phyloP scores from a whole-genome alignment of 2,797 vertebrate genomes.

The Mus caroli region DNA sequence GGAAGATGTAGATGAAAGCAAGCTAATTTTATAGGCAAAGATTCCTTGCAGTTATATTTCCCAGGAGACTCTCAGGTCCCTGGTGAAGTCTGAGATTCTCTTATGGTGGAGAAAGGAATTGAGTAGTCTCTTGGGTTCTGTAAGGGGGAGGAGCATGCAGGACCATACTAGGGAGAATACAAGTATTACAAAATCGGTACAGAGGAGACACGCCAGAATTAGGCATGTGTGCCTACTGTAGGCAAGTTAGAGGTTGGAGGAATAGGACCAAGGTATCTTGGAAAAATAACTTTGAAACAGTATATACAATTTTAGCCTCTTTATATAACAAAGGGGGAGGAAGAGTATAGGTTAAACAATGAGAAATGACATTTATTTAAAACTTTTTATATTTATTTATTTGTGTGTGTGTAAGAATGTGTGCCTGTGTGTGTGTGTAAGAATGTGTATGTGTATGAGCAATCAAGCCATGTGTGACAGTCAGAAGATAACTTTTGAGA shows the following conservation, averaged over 20 bases:
- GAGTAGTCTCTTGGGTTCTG: not conserved
- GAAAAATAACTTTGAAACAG: constrained; percentile 61
- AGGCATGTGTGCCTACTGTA: not conserved
- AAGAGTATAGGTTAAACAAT: not conserved
- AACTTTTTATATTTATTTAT: not conserved
- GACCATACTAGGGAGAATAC: not conserved
- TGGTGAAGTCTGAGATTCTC: constrained; percentile 21
- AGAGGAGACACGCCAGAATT: not conserved
- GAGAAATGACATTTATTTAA: constrained; percentile 14
- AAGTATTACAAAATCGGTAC: constrained; percentile 36
- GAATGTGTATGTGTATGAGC: not conserved
- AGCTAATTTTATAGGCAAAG: constrained; percentile 46
- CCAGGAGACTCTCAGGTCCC: not conserved
- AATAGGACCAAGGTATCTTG: not conserved
- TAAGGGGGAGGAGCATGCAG: not conserved
- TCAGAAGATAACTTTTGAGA: not conserved
- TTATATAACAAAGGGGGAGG: not conserved
- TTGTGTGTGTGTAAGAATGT: not conserved
- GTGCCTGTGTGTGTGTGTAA: not conserved
- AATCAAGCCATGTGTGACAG: too few species aligned
- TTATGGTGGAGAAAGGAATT: not conserved
- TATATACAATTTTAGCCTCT: constrained; percentile 22
- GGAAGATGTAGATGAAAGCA: not conserved
- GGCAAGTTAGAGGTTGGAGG: not conserved
- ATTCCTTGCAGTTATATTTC: constrained; percentile 28